Conservation (phyloP, 2,888 invertebrate species). For the Drosophila quasianomalipes region DNA sequence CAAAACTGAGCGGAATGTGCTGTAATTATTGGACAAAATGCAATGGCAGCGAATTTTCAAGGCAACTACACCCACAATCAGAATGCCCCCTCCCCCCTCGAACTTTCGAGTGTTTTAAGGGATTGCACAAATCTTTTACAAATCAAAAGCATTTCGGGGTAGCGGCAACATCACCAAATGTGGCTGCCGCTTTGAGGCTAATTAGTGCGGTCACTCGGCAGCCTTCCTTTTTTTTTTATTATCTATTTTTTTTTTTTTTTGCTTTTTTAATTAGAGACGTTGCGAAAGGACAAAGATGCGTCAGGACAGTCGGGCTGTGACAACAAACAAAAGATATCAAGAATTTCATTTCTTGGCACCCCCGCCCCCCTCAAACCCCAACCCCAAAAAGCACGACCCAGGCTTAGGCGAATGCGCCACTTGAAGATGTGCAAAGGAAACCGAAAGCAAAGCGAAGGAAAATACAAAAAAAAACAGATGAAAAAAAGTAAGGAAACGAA, state of each 20-base stretch:
- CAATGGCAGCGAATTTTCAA: constrained; percentile 39
- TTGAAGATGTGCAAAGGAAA: constrained; percentile 47
- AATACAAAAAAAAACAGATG: constrained; percentile 22
- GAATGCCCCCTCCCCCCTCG: background rate
- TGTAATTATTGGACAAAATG: constrained; percentile 65
- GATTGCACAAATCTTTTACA: constrained; percentile 72
- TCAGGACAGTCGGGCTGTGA: constrained; percentile 71
- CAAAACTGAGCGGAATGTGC: constrained; percentile 23
- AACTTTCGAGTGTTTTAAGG: constrained; percentile 27
- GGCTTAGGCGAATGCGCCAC: constrained; percentile 47
- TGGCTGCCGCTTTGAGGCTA: constrained; percentile 84
- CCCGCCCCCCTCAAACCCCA: constrained; percentile 14
- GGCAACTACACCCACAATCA: constrained; percentile 1
- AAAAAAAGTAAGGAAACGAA: constrained; percentile 32
- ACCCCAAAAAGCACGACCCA: background rate
- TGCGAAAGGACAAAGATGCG: constrained; percentile 82
- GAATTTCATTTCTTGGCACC: constrained; percentile 77
- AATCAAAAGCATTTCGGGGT: constrained; percentile 67
- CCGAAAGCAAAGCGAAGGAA: constrained; percentile 21
- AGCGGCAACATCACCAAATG: constrained; percentile 70
- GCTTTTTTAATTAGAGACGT: constrained; percentile 82
- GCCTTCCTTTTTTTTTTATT: constrained; percentile 18
- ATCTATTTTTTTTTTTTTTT: constrained; percentile 29
- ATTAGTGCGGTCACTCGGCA: constrained; percentile 84
- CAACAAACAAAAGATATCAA: constrained; percentile 81